Evolutionary conservation across 2,888 invertebrate species (phyloP).

Genomic region (Hemistola chrysoprasaria): DNA sequence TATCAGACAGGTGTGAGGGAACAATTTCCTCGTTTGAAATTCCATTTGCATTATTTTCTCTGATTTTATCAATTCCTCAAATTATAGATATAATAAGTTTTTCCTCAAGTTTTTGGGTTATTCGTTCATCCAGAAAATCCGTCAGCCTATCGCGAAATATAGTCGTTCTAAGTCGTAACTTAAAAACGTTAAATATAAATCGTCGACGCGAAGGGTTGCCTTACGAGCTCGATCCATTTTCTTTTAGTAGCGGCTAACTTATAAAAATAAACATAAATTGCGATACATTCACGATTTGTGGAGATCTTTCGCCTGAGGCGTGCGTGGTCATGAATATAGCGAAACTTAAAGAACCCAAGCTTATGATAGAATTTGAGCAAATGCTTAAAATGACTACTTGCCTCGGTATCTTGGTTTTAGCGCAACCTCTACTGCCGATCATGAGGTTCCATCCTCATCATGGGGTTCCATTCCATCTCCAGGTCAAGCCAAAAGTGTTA

Average conservation of each 20-base stretch:
- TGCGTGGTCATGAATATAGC: too few relatives aligned
- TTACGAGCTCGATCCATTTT: conserved; percentile 25
- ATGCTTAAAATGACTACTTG: too few relatives aligned
- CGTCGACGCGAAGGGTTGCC: conserved; percentile 18
- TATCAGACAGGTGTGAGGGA: conserved; percentile 26
- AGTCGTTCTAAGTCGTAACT: conserved; percentile 30
- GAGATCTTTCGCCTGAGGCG: not conserved
- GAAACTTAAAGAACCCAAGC: too few relatives aligned
- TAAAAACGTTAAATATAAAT: conserved; percentile 32
- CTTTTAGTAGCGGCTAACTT: conserved; percentile 18
- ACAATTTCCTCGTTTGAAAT: conserved; percentile 15
- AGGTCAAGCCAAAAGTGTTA: too few relatives aligned
- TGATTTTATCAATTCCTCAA: conserved; percentile 1
- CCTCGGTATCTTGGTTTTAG: too few relatives aligned
- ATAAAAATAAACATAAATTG: conserved; percentile 7
- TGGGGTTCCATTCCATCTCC: too few relatives aligned
- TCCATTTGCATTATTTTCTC: not conserved
- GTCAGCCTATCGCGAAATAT: conserved; percentile 24
- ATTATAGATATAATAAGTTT: too few relatives aligned
- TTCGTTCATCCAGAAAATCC: too few relatives aligned
- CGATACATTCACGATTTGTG: conserved; percentile 5
- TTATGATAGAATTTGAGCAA: too few relatives aligned
- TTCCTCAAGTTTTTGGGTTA: too few relatives aligned
- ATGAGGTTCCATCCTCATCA: too few relatives aligned
- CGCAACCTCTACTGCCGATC: too few relatives aligned